These are phyloP conservation scores for Mycteria americana DNA, from an alignment of 2,797 vertebrate genomes.

Conservation along the genomic window DNA sequence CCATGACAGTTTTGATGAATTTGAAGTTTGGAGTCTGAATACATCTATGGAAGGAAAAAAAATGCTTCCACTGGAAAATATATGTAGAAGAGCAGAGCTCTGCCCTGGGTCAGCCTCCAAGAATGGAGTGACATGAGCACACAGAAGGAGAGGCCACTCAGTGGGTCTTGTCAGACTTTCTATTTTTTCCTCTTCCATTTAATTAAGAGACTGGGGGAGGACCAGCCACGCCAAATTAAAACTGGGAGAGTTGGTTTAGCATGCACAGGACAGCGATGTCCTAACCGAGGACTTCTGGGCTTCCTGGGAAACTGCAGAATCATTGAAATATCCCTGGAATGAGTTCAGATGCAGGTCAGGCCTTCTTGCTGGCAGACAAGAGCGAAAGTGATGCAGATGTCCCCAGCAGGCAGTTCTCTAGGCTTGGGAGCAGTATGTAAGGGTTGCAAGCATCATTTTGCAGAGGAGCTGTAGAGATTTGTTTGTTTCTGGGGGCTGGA, in stretches of 20 bases:
- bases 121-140: slow-evolving; percentile 9
- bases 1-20: slow-evolving; percentile 59
- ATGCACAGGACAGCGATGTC: neutral
- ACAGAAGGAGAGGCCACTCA: neutral
- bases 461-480: neutral
- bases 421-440: neutral
- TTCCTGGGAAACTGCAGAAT: neutral
- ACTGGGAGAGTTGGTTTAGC: neutral
- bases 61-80: neutral
- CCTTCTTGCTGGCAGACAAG: neutral
- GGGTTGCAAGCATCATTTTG: neutral
- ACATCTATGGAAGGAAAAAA: neutral
- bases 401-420: neutral
- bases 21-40: slow-evolving; percentile 51
- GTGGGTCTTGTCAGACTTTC: neutral
- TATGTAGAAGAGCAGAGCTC: neutral
- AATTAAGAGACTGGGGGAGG: slow-evolving; percentile 34
- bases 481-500: neutral
- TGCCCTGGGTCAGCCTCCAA: slow-evolving; percentile 41
- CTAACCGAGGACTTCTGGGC: neutral
- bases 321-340: neutral
- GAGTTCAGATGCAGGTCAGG: slow-evolving; percentile 9
- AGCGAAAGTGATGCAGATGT: neutral
- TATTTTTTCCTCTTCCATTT: neutral
- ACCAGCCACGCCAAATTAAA: slow-evolving; percentile 31